Conservation (phyloP, 2,888 invertebrate genomes). For the Fissipunctia ypsillon region DNA sequence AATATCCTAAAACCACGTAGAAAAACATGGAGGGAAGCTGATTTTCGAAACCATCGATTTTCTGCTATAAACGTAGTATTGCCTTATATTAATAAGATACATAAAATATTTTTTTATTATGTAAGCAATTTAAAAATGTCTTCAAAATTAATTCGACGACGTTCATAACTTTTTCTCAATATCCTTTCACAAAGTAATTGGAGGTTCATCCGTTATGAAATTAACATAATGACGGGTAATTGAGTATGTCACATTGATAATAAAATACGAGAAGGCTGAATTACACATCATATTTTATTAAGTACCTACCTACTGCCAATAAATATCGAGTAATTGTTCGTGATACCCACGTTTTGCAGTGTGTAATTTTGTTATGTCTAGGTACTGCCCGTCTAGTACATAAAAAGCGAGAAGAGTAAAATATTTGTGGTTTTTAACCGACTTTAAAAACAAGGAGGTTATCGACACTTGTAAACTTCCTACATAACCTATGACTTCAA, state of each 20-base stretch:
- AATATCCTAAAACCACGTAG: neutral
- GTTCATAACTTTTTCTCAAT: constrained; percentile 4
- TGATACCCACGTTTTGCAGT: neutral
- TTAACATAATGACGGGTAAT: constrained; percentile 27
- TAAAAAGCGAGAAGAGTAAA: too few species aligned
- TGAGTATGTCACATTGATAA: constrained; percentile 37
- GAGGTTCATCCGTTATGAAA: neutral
- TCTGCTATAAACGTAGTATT: neutral
- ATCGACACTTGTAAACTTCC: too few species aligned
- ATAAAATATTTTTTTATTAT: too few species aligned
- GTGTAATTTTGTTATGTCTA: too few species aligned
- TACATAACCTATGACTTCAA: too few species aligned
- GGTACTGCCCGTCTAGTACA: too few species aligned
- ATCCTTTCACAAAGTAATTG: neutral
- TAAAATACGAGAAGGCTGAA: constrained; percentile 3
- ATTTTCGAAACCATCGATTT: neutral
- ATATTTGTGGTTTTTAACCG: too few species aligned
- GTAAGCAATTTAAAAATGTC: constrained; percentile 1
- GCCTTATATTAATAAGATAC: neutral
- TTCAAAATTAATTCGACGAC: neutral
- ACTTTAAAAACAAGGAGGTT: too few species aligned
- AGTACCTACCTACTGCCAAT: neutral
- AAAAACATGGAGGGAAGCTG: neutral
- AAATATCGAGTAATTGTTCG: constrained; percentile 1
- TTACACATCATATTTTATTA: constrained; percentile 6